These are phyloP conservation scores for Onthophagus sagittarius DNA, from an alignment of 2,888 invertebrate genomes.

Conservation along the genomic window DNA sequence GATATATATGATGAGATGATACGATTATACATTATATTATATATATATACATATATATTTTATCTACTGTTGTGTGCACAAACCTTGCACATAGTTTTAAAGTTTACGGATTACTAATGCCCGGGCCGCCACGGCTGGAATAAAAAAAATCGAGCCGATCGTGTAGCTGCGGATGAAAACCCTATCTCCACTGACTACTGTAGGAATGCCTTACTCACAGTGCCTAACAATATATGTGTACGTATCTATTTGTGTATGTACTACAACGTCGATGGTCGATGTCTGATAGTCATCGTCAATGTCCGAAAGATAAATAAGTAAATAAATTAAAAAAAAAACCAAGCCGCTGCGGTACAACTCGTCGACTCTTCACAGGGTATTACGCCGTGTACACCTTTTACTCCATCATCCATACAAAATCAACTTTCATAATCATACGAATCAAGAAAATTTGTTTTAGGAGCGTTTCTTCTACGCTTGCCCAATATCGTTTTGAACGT, in stretches of 20 bases:
- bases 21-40: slow-evolving; percentile 30
- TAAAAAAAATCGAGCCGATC: slow-evolving; percentile 33
- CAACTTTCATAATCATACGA: background rate
- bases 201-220: slow-evolving; percentile 81
- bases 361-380: slow-evolving; percentile 36
- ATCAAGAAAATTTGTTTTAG: too few relatives aligned
- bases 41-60: slow-evolving; percentile 48
- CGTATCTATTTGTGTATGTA: slow-evolving; percentile 49
- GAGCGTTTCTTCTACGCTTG: too few relatives aligned
- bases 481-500: too few relatives aligned
- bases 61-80: slow-evolving; percentile 52
- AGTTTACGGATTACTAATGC: slow-evolving; percentile 37
- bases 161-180: slow-evolving; percentile 42
- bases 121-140: slow-evolving; percentile 31
- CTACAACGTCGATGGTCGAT: slow-evolving; percentile 47
- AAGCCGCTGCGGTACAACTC: slow-evolving; percentile 31
- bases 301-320: slow-evolving; percentile 30
- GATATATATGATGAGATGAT: slow-evolving; percentile 28
- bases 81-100: slow-evolving; percentile 51
- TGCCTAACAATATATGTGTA: slow-evolving; percentile 59
- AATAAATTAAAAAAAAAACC: slow-evolving; percentile 6
- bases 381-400: slow-evolving; percentile 25
- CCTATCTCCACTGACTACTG: slow-evolving; percentile 65
- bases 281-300: slow-evolving; percentile 41
- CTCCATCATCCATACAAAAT: slow-evolving; percentile 1